Evolutionary conservation across 2,888 invertebrate species (phyloP), one percentile per base, ranked within the genome.

Genomic region (Idaea aversata): DNA sequence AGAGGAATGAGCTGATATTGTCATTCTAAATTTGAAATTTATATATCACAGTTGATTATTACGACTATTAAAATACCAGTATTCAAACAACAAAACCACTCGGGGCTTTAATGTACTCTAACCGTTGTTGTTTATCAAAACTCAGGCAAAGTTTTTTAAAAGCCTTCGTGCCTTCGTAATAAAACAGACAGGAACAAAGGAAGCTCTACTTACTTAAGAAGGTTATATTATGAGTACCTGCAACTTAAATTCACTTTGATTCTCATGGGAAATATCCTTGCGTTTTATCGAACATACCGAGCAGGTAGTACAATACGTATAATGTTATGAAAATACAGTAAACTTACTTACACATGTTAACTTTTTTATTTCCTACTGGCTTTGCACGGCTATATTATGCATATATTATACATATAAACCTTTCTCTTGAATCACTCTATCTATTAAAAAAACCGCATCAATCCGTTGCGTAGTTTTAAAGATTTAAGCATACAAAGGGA

Each of bases 241-340:
- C 47, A 47, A 47, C 47, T 47, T 47, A 47, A 47, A 47, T 47
- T 47, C 47, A 47, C 47, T 47, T 47, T 47, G 47, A 47, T 47
- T 47, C 47, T 47, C 47, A 10, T 47, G 47, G 47, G 47, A 47
- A 47, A 47, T 47, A 47, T 47, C 47, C 47, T 47, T 47, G 47
- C 47, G 47, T 47, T 47, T 47, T 47, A 47, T 47, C 47, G 47
- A 47, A 47, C 47, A 47, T 47, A 10, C 47, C 10, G 5, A 4
- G 10, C 36, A 36, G 47, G 10, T 5, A 5, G 6, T 38, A 7
- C 7, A 47, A 7, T 13, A 47, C 13, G 47, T 47, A 6, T 13
- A 47, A 47, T 47, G 10, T 47, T 47, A 47, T 47, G 10, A 47
- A 47, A 47, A 13, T 7, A 13, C 0, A 4, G 7, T 47, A 25